phyloP scores from a whole-genome alignment of 2,113 vertebrate genomes.

The Sterrhoptilus dennistouni region DNA sequence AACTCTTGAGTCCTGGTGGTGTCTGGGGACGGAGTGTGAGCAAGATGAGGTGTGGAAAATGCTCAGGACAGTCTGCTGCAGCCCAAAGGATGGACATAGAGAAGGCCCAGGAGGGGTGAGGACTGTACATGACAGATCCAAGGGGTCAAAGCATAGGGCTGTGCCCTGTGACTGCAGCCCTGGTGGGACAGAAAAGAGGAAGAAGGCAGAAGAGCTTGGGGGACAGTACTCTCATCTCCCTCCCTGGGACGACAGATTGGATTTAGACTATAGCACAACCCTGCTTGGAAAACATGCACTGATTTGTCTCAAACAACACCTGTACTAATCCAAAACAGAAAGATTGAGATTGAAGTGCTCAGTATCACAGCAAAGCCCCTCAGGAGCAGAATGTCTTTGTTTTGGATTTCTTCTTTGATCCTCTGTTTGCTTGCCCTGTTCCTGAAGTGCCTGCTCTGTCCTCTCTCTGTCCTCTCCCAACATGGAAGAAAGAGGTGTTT shows the following conservation, averaged over 20 bases:
- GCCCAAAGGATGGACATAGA: background rate
- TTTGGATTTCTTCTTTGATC: background rate
- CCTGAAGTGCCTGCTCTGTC: background rate
- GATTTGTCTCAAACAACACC: background rate
- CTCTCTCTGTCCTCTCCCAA: background rate
- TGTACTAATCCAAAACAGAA: background rate
- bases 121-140: background rate
- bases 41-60: background rate
- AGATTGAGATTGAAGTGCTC: background rate
- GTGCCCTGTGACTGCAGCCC: rapidly evolving
- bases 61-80: background rate
- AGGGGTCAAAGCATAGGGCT: background rate
- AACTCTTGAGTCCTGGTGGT: background rate
- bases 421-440: background rate
- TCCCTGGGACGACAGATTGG: rapidly evolving
- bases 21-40: background rate
- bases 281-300: background rate
- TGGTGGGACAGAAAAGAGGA: background rate
- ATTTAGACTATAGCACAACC: background rate
- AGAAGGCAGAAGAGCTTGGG: background rate
- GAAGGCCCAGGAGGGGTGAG: too few relatives aligned
- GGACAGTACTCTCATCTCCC: background rate
- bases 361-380: background rate
- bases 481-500: background rate
- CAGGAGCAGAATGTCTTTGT: background rate